A percentile compares a stretch with the other conserved stretches of the same genome.
These are phyloP conservation scores for Antheraea pernyi DNA, from an alignment of 1,140 invertebrate genomes.

Conservation along the genomic window DNA sequence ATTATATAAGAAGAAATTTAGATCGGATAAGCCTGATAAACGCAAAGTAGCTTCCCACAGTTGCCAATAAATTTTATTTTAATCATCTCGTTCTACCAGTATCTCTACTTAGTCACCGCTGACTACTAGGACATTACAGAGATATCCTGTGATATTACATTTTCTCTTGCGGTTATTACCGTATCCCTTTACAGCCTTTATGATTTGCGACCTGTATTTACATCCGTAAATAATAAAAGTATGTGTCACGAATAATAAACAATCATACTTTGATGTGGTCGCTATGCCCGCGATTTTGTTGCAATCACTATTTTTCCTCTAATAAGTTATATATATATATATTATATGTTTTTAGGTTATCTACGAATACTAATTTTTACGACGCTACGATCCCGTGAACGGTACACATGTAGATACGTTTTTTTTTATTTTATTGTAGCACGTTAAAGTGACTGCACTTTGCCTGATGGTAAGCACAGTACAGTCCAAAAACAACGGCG, in stretches of 20 bases:
- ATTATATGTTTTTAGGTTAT: too few species aligned
- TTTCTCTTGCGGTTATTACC: not conserved
- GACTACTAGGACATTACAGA: not conserved
- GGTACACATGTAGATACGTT: too few species aligned
- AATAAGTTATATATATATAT: too few species aligned
- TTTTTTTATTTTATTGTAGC: too few species aligned
- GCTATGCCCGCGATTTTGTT: too few species aligned
- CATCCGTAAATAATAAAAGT: not conserved
- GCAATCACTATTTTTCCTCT: too few species aligned
- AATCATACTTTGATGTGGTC: too few species aligned
- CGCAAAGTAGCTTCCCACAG: not conserved
- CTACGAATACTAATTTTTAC: too few species aligned
- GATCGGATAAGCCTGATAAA: not conserved
- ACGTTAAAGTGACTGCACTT: too few species aligned
- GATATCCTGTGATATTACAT: slow-evolving; percentile 1
- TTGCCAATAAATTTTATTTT: not conserved
- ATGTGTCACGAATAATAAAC: not conserved
- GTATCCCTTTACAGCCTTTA: not conserved
- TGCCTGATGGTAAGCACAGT: too few species aligned
- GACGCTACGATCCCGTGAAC: too few species aligned
- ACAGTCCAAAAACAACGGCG: too few species aligned
- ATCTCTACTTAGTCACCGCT: slow-evolving; percentile 1
- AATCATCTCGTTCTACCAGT: not conserved
- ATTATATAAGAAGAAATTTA: not conserved
- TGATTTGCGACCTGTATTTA: not conserved